These are phyloP conservation scores for Oxystoma pomonae DNA, from an alignment of 2,888 invertebrate species.

Conservation along the genomic window DNA sequence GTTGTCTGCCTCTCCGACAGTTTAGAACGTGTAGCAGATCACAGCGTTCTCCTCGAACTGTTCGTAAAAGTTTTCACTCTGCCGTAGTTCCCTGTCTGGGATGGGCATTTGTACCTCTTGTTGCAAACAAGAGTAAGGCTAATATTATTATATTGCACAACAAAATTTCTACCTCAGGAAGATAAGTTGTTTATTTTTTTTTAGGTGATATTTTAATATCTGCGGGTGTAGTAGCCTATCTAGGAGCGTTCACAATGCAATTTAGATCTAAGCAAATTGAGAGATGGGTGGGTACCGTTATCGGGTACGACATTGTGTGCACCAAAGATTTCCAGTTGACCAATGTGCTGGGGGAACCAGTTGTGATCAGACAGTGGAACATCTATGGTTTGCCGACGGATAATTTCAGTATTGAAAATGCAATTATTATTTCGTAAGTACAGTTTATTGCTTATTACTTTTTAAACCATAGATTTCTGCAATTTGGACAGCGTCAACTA, in stretches of 20 bases:
- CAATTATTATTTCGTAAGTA: slow-evolving; percentile 80
- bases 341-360: slow-evolving; percentile 78
- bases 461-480: slow-evolving; percentile 1
- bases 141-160: no score
- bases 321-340: slow-evolving; percentile 73
- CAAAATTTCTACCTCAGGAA: no score
- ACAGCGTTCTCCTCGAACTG: no score
- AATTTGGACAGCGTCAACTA: no score
- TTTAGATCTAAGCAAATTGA: slow-evolving; percentile 67
- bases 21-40: no score
- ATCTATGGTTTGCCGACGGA: slow-evolving; percentile 87
- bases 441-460: not conserved
- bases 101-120: no score
- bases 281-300: slow-evolving; percentile 70
- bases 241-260: slow-evolving; percentile 81
- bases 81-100: no score
- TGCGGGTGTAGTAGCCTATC: slow-evolving; percentile 85
- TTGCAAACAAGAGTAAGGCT: no score
- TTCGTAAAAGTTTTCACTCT: no score
- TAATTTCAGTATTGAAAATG: slow-evolving; percentile 86
- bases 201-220: slow-evolving; percentile 85
- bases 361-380: slow-evolving; percentile 86
- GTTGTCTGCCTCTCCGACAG: no score
- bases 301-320: slow-evolving; percentile 69
- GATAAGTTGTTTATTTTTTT: slow-evolving; percentile 40